phyloP scores from a whole-genome alignment of 2,888 invertebrate species.

The Antheraea yamamai region DNA sequence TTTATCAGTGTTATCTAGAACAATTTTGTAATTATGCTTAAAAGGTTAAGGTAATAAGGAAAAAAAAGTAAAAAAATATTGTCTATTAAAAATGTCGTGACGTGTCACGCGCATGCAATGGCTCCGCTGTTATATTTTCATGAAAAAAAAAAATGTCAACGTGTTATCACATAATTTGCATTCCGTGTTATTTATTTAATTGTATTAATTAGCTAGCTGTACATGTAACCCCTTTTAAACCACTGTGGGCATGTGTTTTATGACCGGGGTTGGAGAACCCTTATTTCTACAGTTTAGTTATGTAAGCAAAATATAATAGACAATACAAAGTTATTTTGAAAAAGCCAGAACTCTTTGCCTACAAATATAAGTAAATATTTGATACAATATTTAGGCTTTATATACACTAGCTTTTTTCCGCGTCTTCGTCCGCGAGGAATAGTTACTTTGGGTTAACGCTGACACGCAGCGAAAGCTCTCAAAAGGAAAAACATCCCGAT shows the following conservation, averaged over 20 bases:
- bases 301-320: neutral
- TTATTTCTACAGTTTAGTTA: neutral
- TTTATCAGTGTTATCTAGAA: neutral
- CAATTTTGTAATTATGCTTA: neutral
- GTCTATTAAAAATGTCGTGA: conserved; percentile 12
- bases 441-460: too few relatives aligned
- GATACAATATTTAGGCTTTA: neutral
- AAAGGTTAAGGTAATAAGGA: neutral
- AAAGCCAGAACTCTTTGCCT: neutral
- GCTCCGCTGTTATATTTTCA: neutral
- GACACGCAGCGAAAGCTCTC: too few relatives aligned
- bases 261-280: neutral
- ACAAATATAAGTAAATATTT: too few relatives aligned
- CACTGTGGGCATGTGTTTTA: neutral
- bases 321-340: neutral
- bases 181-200: conserved; percentile 13
- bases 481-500: too few relatives aligned
- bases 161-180: conserved; percentile 9
- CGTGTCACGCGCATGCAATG: conserved; percentile 7
- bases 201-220: conserved; percentile 13
- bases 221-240: neutral
- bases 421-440: too few relatives aligned
- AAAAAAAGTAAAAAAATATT: neutral
- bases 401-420: too few relatives aligned
- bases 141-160: conserved; percentile 5